phyloP scores from a whole-genome alignment of 2,797 vertebrate species.

The Gallirallus australis region DNA sequence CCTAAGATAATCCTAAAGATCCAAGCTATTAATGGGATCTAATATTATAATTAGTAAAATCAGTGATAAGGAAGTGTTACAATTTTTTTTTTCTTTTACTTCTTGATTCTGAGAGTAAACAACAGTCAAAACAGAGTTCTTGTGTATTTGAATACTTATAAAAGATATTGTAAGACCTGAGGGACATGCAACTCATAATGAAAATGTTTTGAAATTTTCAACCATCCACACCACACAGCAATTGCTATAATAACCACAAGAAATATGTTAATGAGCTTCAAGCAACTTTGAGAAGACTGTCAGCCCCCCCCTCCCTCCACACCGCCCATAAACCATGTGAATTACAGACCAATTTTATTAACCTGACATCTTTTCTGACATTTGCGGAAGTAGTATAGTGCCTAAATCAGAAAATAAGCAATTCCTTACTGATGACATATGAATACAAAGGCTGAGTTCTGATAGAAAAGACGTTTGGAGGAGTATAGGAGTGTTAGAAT shows the following conservation, averaged over 20 bases:
- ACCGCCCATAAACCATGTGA: background rate
- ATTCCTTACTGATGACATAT: background rate
- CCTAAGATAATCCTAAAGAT: background rate
- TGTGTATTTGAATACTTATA: background rate
- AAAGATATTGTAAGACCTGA: background rate
- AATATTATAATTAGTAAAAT: background rate
- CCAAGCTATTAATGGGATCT: background rate
- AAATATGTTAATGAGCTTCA: background rate
- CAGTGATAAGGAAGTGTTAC: background rate
- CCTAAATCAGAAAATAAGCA: background rate
- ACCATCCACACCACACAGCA: background rate
- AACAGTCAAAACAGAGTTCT: background rate
- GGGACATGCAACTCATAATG: background rate
- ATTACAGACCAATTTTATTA: background rate
- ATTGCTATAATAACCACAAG: background rate
- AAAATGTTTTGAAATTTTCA: background rate
- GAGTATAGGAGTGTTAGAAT: rapidly evolving
- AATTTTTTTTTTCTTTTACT: background rate
- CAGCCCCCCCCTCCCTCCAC: no score
- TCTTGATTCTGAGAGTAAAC: background rate
- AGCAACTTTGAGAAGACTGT: background rate
- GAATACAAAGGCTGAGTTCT: background rate
- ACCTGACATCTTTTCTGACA: background rate
- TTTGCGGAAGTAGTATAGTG: background rate
- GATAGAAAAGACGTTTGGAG: background rate